Evolutionary conservation across 2,888 invertebrate genomes (phyloP).

Genomic region (Poecilobothrus nobilitatus): DNA sequence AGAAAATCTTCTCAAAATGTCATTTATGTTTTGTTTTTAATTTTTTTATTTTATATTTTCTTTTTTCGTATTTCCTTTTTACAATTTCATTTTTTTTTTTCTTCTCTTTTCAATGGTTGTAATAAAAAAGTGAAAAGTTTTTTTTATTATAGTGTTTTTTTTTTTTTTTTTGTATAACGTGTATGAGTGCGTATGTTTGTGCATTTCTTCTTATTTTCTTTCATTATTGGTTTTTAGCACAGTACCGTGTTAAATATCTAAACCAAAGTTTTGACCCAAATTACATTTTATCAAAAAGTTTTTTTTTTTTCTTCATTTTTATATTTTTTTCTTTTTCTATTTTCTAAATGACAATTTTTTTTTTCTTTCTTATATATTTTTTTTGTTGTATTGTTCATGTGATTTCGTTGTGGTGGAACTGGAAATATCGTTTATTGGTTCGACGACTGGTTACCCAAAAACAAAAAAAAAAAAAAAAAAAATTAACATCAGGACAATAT

Average conservation of each 20-base stretch:
- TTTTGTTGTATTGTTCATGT: neutral
- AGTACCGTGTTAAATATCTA: neutral
- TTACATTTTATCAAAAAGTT: constrained; percentile 4
- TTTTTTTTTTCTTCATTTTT: neutral
- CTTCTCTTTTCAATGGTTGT: neutral
- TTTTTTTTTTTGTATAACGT: neutral
- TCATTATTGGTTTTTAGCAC: neutral
- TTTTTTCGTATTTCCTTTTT: neutral
- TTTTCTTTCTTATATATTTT: neutral
- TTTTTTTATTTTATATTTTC: neutral
- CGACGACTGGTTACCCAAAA: neutral
- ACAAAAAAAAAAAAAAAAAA: neutral
- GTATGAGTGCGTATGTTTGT: neutral
- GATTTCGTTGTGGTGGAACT: neutral
- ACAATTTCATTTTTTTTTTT: neutral
- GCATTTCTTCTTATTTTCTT: neutral
- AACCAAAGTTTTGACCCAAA: neutral
- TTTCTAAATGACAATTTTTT: constrained; percentile 1
- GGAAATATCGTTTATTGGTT: neutral
- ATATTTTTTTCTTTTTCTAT: neutral
- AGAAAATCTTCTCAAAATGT: neutral
- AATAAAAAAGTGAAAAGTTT: neutral
- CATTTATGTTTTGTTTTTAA: neutral
- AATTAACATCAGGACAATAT: too few relatives aligned
- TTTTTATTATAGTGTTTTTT: neutral